Conservation (phyloP, 2,888 invertebrate genomes). For the Carabus problematicus region DNA sequence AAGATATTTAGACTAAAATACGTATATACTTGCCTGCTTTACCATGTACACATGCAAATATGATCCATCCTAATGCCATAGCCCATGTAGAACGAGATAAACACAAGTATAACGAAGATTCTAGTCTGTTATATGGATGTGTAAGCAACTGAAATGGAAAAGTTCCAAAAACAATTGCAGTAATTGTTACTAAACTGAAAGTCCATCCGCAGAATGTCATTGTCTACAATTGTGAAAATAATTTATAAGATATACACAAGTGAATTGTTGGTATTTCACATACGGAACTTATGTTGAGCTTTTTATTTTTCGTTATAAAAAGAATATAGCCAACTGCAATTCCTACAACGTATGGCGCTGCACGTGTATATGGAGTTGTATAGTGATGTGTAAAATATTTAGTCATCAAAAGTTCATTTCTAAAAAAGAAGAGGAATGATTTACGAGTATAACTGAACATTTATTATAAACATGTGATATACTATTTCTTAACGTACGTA, state of each 20-base stretch:
- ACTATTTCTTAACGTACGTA: constrained; percentile 54
- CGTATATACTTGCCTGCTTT: constrained; percentile 57
- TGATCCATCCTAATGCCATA: constrained; percentile 61
- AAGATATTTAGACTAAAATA: constrained; percentile 31
- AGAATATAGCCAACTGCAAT: constrained; percentile 53
- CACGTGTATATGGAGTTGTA: constrained; percentile 54
- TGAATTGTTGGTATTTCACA: constrained; percentile 44
- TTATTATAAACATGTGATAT: not conserved
- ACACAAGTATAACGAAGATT: constrained; percentile 58
- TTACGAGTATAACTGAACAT: constrained; percentile 29
- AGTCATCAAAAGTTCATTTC: constrained; percentile 49
- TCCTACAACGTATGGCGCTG: constrained; percentile 55
- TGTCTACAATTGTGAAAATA: not conserved
- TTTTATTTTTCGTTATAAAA: constrained; percentile 51
- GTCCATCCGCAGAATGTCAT: constrained; percentile 47
- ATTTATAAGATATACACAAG: not conserved
- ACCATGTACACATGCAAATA: constrained; percentile 61
- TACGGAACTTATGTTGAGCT: constrained; percentile 48
- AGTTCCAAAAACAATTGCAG: constrained; percentile 50
- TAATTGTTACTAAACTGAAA: constrained; percentile 47
- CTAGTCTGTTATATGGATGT: constrained; percentile 53
- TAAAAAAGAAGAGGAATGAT: too few species aligned
- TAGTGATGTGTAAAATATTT: constrained; percentile 53
- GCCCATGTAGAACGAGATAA: constrained; percentile 60
- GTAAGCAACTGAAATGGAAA: constrained; percentile 52